Conservation (phyloP, 2,888 invertebrate species). For the Alloplasta piceator region DNA sequence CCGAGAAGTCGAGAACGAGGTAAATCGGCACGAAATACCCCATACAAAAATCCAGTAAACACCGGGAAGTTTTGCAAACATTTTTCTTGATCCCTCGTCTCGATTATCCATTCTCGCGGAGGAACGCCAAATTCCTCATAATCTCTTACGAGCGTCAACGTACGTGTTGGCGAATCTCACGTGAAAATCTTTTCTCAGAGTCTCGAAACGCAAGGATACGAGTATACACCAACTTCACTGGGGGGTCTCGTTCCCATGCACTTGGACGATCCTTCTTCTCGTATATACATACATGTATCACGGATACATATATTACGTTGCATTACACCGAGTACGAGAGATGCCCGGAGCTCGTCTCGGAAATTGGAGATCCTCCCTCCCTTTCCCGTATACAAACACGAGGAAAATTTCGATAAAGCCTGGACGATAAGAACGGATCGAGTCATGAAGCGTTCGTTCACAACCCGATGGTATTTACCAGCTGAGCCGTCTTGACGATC, state of each 20-base stretch:
- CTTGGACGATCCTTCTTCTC: slow-evolving; percentile 35
- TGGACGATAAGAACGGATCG: slow-evolving; percentile 57
- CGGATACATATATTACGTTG: not conserved
- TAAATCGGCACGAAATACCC: no score
- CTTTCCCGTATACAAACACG: slow-evolving; percentile 21
- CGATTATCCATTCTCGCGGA: slow-evolving; percentile 27
- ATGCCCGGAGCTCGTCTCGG: slow-evolving; percentile 49
- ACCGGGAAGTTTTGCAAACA: slow-evolving; percentile 2
- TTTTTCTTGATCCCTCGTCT: slow-evolving; percentile 14
- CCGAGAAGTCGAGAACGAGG: no score
- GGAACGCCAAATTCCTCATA: slow-evolving; percentile 25
- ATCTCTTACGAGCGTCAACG: slow-evolving; percentile 13
- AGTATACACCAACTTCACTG: slow-evolving; percentile 22
- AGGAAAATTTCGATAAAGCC: slow-evolving; percentile 55
- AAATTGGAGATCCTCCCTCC: slow-evolving; percentile 52
- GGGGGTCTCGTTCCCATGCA: slow-evolving; percentile 58
- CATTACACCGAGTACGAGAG: not conserved
- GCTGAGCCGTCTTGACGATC: slow-evolving; percentile 14
- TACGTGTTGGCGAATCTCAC: slow-evolving; percentile 39
- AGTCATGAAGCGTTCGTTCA: slow-evolving; percentile 43
- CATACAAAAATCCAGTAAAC: no score
- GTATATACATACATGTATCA: not conserved
- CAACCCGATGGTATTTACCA: slow-evolving; percentile 38
- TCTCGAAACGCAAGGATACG: not conserved
- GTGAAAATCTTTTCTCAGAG: slow-evolving; percentile 45